Conservation (phyloP, 2,113 vertebrate species). For the Thunnus thynnus region DNA sequence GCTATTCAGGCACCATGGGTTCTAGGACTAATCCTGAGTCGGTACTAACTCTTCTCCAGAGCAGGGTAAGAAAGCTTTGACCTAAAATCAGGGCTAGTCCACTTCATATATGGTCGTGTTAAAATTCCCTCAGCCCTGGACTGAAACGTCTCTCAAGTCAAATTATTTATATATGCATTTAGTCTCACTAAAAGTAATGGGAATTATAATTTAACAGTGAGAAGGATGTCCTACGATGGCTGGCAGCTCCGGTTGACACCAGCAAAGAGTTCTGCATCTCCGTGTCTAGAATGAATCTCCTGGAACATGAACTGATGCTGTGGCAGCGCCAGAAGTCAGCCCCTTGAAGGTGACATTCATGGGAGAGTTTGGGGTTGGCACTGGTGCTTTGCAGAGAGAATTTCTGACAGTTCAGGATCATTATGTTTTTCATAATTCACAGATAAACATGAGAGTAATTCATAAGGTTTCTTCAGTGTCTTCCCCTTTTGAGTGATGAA, state of each 20-base stretch:
- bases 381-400: not conserved
- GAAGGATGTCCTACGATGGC: not conserved
- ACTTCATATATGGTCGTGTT: too few species aligned
- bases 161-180: too few species aligned
- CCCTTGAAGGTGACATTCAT: not conserved
- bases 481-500: slow-evolving; percentile 2
- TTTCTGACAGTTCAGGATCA: not conserved
- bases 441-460: slow-evolving; percentile 1
- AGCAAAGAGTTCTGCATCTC: not conserved
- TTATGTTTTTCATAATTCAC: not conserved
- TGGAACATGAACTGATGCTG: not conserved
- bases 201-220: too few species aligned
- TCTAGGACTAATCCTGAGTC: too few species aligned
- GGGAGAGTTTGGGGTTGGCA: not conserved
- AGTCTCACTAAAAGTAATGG: too few species aligned
- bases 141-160: too few species aligned
- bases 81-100: too few species aligned
- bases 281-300: not conserved
- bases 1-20: too few species aligned
- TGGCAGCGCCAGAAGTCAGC: not conserved
- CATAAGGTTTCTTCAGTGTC: not conserved
- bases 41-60: too few species aligned
- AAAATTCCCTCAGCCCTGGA: too few species aligned
- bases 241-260: not conserved
- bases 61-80: too few species aligned